Percentiles rank a stretch among this genome's conserved stretches.
Conservation (phyloP, 2,888 invertebrate species). For the Ophion ellenae region DNA sequence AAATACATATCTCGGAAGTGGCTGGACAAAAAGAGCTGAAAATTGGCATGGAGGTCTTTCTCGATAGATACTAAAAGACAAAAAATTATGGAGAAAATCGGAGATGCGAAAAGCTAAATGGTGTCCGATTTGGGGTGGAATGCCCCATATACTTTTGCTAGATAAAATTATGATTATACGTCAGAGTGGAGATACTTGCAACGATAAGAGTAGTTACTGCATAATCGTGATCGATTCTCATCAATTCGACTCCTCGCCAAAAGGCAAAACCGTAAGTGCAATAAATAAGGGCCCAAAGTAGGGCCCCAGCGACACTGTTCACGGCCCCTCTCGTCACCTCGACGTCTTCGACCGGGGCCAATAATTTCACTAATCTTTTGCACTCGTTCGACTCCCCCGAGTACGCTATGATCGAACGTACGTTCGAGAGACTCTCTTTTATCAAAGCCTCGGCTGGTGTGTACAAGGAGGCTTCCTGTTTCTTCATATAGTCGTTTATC, state of each 20-base stretch:
- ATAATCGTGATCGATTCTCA: conserved; percentile 51
- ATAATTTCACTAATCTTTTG: conserved; percentile 49
- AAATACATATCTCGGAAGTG: too few relatives aligned
- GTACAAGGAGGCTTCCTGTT: conserved; percentile 76
- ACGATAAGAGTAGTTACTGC: conserved; percentile 60
- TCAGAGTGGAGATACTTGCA: conserved; percentile 27
- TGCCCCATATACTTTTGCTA: too few relatives aligned
- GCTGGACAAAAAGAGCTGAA: too few relatives aligned
- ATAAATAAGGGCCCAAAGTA: conserved; percentile 62
- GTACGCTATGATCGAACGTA: conserved; percentile 80
- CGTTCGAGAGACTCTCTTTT: conserved; percentile 79
- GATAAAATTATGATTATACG: not conserved
- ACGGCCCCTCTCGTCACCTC: conserved; percentile 48
- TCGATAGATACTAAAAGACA: too few relatives aligned
- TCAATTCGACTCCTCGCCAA: conserved; percentile 58
- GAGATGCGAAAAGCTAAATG: too few relatives aligned
- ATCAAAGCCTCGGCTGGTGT: conserved; percentile 81
- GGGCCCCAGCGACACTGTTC: conserved; percentile 51
- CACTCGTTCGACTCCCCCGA: conserved; percentile 80
- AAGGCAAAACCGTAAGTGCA: conserved; percentile 65
- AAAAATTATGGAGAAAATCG: too few relatives aligned
- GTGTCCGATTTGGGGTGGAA: too few relatives aligned
- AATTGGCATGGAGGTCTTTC: too few relatives aligned
- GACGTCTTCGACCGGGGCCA: conserved; percentile 50
- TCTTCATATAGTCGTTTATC: conserved; percentile 65